Percentiles rank a stretch among this genome's conserved stretches.
These are phyloP conservation scores for Eupithecia pulchellata DNA, from an alignment of 2,888 invertebrate species.

Conservation along the genomic window DNA sequence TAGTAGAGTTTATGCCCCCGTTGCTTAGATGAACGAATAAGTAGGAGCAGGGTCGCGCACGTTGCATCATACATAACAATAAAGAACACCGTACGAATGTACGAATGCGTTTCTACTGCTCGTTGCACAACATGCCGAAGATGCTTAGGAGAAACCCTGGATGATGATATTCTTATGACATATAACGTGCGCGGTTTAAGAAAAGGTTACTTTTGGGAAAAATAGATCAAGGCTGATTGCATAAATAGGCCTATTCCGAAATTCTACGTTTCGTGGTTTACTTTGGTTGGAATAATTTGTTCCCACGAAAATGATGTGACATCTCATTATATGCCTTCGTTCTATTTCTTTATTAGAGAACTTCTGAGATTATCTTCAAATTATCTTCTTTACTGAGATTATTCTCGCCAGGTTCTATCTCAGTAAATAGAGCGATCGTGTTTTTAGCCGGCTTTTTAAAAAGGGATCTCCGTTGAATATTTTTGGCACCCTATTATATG, in stretches of 20 bases:
- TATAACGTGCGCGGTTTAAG: conserved; percentile 45
- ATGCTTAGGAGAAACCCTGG: conserved; percentile 49
- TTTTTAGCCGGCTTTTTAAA: background rate
- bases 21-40: conserved; percentile 23
- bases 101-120: conserved; percentile 51
- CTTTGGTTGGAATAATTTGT: background rate
- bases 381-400: no score
- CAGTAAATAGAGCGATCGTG: background rate
- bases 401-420: background rate
- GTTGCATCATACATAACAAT: conserved; percentile 21
- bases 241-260: conserved; percentile 9
- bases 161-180: conserved; percentile 50
- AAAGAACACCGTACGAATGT: conserved; percentile 41
- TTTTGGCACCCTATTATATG: no score
- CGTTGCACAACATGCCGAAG: conserved; percentile 55
- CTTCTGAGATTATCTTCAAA: no score
- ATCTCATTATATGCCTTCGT: background rate
- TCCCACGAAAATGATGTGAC: background rate
- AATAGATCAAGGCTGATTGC: conserved; percentile 46
- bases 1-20: background rate
- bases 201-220: conserved; percentile 39
- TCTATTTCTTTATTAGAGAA: background rate
- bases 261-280: background rate
- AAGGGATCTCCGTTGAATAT: no score
- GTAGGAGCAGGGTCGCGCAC: conserved; percentile 23